A percentile compares a stretch with the other conserved stretches of the same genome.
Evolutionary conservation across 1,140 invertebrate genomes (phyloP).

Genomic region (Drosophila albomicans): DNA sequence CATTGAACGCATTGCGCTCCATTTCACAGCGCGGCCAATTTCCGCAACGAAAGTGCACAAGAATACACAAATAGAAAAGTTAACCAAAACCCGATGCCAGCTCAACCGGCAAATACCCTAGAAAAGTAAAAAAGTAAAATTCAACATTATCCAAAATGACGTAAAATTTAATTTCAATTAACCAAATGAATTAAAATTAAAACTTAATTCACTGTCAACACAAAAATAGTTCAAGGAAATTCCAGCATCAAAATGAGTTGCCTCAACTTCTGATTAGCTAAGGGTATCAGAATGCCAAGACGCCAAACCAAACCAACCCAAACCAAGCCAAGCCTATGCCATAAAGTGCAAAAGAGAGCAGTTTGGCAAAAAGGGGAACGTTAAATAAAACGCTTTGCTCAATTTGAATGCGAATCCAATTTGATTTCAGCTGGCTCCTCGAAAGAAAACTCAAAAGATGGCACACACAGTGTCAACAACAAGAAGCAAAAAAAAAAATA

Average conservation of each 20-base stretch:
- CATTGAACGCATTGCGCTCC: constrained; percentile 40
- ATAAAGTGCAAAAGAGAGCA: neutral
- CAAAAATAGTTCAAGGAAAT: too few relatives aligned
- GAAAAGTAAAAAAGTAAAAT: neutral
- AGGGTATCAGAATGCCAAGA: constrained; percentile 29
- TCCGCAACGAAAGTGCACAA: constrained; percentile 38
- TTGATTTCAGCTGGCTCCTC: constrained; percentile 55
- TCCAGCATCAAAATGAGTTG: too few relatives aligned
- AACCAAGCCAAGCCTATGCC: constrained; percentile 31
- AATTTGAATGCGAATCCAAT: constrained; percentile 77
- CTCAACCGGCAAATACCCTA: constrained; percentile 7
- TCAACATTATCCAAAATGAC: neutral
- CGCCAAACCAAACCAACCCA: neutral
- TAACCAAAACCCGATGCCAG: neutral
- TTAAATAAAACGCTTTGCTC: constrained; percentile 62
- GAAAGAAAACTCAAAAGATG: constrained; percentile 64
- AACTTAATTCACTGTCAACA: too few relatives aligned
- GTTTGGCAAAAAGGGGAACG: neutral
- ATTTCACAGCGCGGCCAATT: constrained; percentile 54
- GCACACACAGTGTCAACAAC: constrained; percentile 67
- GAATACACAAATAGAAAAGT: constrained; percentile 9
- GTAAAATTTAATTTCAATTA: too few relatives aligned
- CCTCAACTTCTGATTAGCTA: neutral
- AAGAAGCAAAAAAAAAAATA: neutral
- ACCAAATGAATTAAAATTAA: too few relatives aligned